phyloP scores from a whole-genome alignment of 2,113 vertebrate species.

The Pelusios castaneus region DNA sequence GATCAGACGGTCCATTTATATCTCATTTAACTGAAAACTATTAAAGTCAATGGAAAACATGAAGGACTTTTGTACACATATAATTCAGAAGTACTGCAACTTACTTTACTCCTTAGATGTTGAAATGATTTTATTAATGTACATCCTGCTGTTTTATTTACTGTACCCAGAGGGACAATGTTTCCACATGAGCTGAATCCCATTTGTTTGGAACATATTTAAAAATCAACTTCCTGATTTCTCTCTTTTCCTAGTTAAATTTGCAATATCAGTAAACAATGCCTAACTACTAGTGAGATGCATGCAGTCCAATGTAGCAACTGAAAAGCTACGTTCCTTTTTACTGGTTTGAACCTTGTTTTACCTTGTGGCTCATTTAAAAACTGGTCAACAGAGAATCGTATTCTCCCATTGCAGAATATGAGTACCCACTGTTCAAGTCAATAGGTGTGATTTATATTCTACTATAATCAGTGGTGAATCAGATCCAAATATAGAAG shows the following conservation, averaged over 20 bases:
- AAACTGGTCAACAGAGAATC: neutral
- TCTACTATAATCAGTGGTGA: neutral
- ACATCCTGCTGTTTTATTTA: conserved; percentile 5
- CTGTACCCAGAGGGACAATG: neutral
- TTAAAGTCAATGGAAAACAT: neutral
- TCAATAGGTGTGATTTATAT: neutral
- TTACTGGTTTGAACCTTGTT: neutral
- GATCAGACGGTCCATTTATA: neutral
- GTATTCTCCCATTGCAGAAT: neutral
- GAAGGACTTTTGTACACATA: neutral
- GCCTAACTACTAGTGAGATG: neutral
- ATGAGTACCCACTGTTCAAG: neutral
- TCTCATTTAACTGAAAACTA: neutral
- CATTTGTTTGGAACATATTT: neutral
- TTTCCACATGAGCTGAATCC: neutral
- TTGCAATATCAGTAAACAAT: neutral
- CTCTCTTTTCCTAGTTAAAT: neutral
- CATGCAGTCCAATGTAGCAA: neutral
- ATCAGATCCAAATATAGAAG: neutral
- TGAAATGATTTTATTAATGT: neutral
- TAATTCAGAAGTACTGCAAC: neutral
- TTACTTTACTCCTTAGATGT: neutral
- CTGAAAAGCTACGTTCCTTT: neutral
- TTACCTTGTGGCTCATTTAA: neutral
- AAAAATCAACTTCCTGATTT: neutral